phyloP scores from a whole-genome alignment of 2,888 invertebrate species.

The Sphaerophoria taeniata region DNA sequence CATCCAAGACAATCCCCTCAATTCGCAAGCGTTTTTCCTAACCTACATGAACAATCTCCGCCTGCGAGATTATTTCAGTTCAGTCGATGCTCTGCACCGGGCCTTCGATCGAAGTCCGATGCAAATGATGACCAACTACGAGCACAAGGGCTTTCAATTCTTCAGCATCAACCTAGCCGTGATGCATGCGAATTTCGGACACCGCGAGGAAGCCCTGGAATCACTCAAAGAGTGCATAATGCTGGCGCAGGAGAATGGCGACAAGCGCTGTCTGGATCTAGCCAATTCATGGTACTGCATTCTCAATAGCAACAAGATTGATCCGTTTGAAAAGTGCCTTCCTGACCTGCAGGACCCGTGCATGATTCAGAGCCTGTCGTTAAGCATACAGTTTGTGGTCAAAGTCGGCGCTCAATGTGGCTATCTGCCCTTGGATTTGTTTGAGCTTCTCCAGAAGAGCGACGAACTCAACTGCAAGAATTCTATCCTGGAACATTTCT shows the following conservation, averaged over 20 bases:
- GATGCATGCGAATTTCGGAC: slow-evolving; percentile 91
- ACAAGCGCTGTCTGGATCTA: slow-evolving; percentile 92
- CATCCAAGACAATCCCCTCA: slow-evolving; percentile 81
- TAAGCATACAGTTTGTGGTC: slow-evolving; percentile 90
- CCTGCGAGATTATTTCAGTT: slow-evolving; percentile 90
- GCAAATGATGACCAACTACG: slow-evolving; percentile 90
- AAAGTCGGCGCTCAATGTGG: slow-evolving; percentile 87
- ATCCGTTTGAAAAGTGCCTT: slow-evolving; percentile 87
- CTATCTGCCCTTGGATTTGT: slow-evolving; percentile 81
- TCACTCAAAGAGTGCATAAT: slow-evolving; percentile 94
- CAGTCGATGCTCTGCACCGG: slow-evolving; percentile 83
- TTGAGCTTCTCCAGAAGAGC: slow-evolving; percentile 91
- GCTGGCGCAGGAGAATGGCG: slow-evolving; percentile 94
- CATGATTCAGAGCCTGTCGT: slow-evolving; percentile 88
- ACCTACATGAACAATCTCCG: slow-evolving; percentile 95
- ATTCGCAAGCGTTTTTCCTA: slow-evolving; percentile 87
- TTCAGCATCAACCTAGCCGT: slow-evolving; percentile 96
- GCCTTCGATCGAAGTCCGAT: slow-evolving; percentile 89
- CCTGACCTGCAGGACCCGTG: slow-evolving; percentile 88
- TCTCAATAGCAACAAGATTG: slow-evolving; percentile 84
- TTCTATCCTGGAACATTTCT: slow-evolving; percentile 91
- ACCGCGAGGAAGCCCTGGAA: slow-evolving; percentile 89
- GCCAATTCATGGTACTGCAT: slow-evolving; percentile 92
- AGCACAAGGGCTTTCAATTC: slow-evolving; percentile 89
- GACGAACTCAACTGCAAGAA: slow-evolving; percentile 94